Evolutionary conservation across 2,888 invertebrate species (phyloP).

Genomic region (Ectobius pallidus): DNA sequence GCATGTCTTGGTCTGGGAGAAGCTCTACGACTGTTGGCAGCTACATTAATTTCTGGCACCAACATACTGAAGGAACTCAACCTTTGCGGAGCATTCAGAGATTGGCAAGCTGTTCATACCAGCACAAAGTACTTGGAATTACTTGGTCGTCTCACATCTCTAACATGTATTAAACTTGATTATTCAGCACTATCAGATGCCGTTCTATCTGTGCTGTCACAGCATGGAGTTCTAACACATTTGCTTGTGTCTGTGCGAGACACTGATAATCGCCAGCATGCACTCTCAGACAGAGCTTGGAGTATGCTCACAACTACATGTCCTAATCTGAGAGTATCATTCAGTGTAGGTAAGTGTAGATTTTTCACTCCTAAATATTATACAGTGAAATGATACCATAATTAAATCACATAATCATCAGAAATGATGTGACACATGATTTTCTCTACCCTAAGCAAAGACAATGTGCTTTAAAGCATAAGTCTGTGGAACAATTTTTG

Average conservation of each 20-base stretch:
- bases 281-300: constrained; percentile 56
- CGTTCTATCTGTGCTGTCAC: constrained; percentile 54
- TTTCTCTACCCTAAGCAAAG: too few relatives aligned
- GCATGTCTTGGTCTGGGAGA: constrained; percentile 56
- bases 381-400: too few relatives aligned
- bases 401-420: too few relatives aligned
- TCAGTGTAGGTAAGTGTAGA: constrained; percentile 51
- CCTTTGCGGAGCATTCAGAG: constrained; percentile 56
- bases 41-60: constrained; percentile 52
- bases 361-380: too few relatives aligned
- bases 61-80: constrained; percentile 53
- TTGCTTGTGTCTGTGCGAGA: constrained; percentile 56
- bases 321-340: constrained; percentile 53
- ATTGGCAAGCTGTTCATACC: constrained; percentile 54
- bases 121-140: constrained; percentile 52
- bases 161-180: constrained; percentile 55
- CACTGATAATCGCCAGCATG: constrained; percentile 54
- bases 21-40: constrained; percentile 55
- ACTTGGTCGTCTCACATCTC: constrained; percentile 53
- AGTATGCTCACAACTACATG: constrained; percentile 53
- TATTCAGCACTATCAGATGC: constrained; percentile 57
- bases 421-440: too few relatives aligned
- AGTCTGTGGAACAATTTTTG: too few relatives aligned
- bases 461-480: too few relatives aligned
- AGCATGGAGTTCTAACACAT: constrained; percentile 52